These are phyloP conservation scores for Drosophila santomea DNA, from an alignment of 1,140 invertebrate genomes.

Conservation along the genomic window DNA sequence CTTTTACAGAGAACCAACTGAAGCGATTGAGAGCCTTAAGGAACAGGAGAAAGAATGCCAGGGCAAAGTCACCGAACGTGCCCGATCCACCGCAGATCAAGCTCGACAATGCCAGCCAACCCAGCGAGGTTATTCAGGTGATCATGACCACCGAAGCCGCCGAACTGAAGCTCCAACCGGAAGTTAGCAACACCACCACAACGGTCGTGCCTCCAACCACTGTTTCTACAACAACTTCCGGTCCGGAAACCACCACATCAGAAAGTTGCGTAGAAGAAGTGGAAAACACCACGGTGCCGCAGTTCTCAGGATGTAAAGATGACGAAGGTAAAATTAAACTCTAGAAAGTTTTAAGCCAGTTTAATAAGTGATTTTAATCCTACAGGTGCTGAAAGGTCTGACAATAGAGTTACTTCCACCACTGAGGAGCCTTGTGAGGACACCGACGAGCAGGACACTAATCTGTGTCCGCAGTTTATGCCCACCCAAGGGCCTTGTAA, in stretches of 20 bases:
- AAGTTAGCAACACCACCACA: conserved; percentile 11
- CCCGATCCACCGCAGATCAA: conserved; percentile 62
- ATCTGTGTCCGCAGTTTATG: conserved; percentile 63
- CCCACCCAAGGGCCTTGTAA: conserved; percentile 36
- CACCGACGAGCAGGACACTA: conserved; percentile 53
- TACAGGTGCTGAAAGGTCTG: neutral
- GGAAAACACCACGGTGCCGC: conserved; percentile 24
- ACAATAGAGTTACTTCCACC: neutral
- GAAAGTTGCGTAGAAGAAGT: conserved; percentile 31
- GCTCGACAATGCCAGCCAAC: conserved; percentile 50
- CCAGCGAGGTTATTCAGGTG: conserved; percentile 58
- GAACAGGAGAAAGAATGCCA: conserved; percentile 5
- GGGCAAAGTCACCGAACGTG: conserved; percentile 20
- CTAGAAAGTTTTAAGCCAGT: no score
- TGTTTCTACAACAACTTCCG: conserved; percentile 19
- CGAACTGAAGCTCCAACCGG: conserved; percentile 23
- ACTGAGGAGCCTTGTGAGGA: conserved; percentile 51
- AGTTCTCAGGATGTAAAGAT: conserved; percentile 13
- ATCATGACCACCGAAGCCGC: conserved; percentile 30
- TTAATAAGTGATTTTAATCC: neutral
- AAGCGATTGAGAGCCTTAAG: conserved; percentile 13
- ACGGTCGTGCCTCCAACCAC: conserved; percentile 9
- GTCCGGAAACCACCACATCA: conserved; percentile 35
- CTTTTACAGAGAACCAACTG: conserved; percentile 1
- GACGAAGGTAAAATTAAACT: conserved; percentile 30